These are phyloP conservation scores for Delia radicum DNA, from an alignment of 1,140 invertebrate species.

Conservation along the genomic window DNA sequence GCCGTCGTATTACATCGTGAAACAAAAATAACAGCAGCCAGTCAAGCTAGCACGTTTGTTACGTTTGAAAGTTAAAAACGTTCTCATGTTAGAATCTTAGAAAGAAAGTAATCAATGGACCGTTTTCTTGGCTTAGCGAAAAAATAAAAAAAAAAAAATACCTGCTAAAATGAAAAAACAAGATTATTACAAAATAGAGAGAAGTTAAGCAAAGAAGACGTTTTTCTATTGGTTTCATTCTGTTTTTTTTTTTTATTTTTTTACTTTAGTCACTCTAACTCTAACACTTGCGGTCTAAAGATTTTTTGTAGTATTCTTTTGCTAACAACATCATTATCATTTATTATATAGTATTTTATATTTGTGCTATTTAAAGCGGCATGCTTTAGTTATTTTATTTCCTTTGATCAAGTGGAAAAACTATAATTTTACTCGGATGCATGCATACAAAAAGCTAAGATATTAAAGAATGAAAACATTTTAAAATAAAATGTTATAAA, in stretches of 20 bases:
- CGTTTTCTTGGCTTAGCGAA: not conserved
- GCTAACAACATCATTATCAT: not conserved
- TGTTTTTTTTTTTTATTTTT: not conserved
- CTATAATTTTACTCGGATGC: not conserved
- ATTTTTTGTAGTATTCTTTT: not conserved
- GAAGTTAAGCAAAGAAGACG: not conserved
- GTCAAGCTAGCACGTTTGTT: not conserved
- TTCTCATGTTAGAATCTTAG: constrained; percentile 3
- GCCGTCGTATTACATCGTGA: not conserved
- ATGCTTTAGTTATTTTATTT: not conserved
- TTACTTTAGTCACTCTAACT: no score
- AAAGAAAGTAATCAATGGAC: constrained; percentile 23
- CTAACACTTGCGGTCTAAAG: not conserved
- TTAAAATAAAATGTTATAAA: not conserved
- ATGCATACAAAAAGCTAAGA: not conserved
- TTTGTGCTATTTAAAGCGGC: not conserved
- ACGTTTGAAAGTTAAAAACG: constrained; percentile 3
- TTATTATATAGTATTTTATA: not conserved
- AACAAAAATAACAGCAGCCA: no score
- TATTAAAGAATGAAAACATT: not conserved
- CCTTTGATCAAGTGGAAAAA: constrained; percentile 1
- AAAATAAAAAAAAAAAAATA: not conserved
- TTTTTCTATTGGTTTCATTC: not conserved
- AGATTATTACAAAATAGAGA: not conserved
- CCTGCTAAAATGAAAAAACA: not conserved